Evolutionary conservation across 1,140 invertebrate genomes (phyloP), one percentile per base, ranked within the genome.

Genomic region (Monochamus saltuarius): DNA sequence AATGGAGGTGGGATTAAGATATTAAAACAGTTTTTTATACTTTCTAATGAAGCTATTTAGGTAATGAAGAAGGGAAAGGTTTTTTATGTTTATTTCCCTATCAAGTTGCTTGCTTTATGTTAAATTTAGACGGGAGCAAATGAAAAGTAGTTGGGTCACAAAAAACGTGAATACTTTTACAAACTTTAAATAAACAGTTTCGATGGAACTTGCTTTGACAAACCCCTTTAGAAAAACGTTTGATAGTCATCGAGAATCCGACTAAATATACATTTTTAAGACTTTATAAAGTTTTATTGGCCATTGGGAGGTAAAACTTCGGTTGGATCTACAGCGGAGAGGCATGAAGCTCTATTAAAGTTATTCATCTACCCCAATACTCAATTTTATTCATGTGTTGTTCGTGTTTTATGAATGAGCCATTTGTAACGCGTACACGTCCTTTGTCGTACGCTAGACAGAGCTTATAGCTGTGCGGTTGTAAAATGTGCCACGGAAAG

Each of bases 351-450:
- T 62, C 57, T 43, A 13, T 62, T 61, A 60, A 46, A 46, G 50
- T 62, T 58, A 66, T 66, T 66, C 53, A 66, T 62, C 64, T 49
- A 62, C 57, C 54, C 55, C 65, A 65, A 69, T 65, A 65, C 58
- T 64, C 56, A 67, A 67, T 69, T 67, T 75, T 75, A 75, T 76
- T 76, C 74, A 76, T 76, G 73, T 76, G 71, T 76, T 76, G 74
- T 76, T 74, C 74, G 69, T 75, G 73, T 76, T 76, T 75, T 75
- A 73, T 68, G 72, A 74, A 74, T 71, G 71, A 76, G 72, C 69
- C 62, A 73, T 76, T 76, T 74, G 72, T 75, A 76, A 65, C 58
- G 59, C 65, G 61, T 65, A 61, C 74, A 76, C 74, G 74, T 75
- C 43, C 70, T 59, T 67, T 68, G 71, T 73, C 70, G 65, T 67